Percentiles rank a stretch among this genome's conserved stretches.
Conservation (phyloP, 1,140 invertebrate genomes). For the Eciton burchellii region DNA sequence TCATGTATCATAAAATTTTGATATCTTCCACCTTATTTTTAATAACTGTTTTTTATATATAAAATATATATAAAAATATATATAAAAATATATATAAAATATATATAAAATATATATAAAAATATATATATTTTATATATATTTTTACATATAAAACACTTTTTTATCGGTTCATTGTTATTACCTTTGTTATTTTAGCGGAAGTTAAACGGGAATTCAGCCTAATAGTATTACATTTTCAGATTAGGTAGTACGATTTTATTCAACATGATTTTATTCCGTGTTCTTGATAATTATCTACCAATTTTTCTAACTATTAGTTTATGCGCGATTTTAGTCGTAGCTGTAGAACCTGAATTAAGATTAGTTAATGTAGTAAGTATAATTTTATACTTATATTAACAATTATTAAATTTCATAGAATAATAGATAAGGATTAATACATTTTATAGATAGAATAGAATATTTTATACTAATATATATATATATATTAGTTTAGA, state of each 20-base stretch:
- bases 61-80: too few species aligned
- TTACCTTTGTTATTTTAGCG: conserved; percentile 1
- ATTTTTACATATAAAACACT: not conserved
- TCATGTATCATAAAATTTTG: conserved; percentile 8
- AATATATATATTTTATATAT: too few species aligned
- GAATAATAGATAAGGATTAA: not conserved
- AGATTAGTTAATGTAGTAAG: conserved; percentile 69
- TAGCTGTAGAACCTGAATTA: conserved; percentile 32
- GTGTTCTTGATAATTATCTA: not conserved
- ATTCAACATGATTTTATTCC: conserved; percentile 52
- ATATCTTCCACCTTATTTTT: conserved; percentile 1
- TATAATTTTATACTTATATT: not conserved
- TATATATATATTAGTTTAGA: too few species aligned
- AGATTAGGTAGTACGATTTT: conserved; percentile 24
- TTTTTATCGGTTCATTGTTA: conserved; percentile 18
- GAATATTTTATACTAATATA: too few species aligned
- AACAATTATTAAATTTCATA: not conserved
- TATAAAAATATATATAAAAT: too few species aligned
- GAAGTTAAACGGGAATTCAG: not conserved
- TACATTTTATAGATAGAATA: too few species aligned
- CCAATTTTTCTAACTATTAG: conserved; percentile 6
- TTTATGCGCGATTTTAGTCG: not conserved
- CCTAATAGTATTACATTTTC: conserved; percentile 24
- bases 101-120: too few species aligned
- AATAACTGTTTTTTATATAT: conserved; percentile 16